Conservation (phyloP, 1,140 invertebrate genomes). For the Spodoptera frugiperda region DNA sequence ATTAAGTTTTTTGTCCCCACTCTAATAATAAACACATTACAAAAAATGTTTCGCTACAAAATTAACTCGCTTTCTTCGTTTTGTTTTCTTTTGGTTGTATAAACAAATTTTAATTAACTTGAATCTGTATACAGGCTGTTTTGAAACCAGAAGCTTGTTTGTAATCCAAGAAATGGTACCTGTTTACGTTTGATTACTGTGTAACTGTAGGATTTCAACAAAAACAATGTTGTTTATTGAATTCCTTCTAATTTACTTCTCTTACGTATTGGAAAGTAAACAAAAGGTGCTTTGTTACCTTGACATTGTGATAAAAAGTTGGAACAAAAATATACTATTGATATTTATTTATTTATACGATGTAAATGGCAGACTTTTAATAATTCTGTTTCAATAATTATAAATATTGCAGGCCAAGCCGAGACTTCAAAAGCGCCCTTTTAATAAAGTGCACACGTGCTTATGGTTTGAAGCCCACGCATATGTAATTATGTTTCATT, state of each 20-base stretch:
- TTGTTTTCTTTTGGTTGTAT: slow-evolving; percentile 41
- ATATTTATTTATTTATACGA: too few relatives aligned
- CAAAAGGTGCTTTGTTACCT: too few relatives aligned
- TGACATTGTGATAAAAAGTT: too few relatives aligned
- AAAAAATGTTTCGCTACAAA: background rate
- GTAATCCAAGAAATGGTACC: slow-evolving; percentile 13
- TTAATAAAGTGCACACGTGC: too few relatives aligned
- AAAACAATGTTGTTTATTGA: slow-evolving; percentile 32
- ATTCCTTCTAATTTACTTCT: slow-evolving; percentile 8
- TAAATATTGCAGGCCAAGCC: too few relatives aligned
- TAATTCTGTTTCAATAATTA: too few relatives aligned
- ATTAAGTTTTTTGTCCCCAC: background rate
- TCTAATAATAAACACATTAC: slow-evolving; percentile 17
- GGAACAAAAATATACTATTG: too few relatives aligned
- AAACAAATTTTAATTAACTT: slow-evolving; percentile 46
- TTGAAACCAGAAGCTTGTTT: slow-evolving; percentile 35
- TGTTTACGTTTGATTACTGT: slow-evolving; percentile 24
- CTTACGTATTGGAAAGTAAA: too few relatives aligned
- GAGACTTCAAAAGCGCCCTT: too few relatives aligned
- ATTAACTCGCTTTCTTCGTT: slow-evolving; percentile 4
- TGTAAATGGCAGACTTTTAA: too few relatives aligned
- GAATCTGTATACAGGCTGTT: slow-evolving; percentile 30
- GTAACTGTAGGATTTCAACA: background rate
- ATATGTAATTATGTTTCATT: too few relatives aligned
- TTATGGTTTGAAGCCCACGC: too few relatives aligned